Evolutionary conservation across 2,797 vertebrate species (phyloP).

Genomic region (Acipenser ruthenus): DNA sequence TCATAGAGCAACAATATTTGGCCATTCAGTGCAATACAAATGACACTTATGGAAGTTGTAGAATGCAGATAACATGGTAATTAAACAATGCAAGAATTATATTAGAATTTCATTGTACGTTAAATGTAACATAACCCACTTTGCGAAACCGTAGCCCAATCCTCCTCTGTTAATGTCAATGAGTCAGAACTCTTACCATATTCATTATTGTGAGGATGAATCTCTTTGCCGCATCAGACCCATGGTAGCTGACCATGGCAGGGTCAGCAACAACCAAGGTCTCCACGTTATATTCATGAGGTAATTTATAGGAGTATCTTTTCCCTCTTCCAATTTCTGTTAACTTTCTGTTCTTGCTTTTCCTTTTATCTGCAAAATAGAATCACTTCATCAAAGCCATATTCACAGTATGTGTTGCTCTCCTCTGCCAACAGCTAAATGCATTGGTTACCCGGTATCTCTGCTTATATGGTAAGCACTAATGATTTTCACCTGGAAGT

Average conservation of each 20-base stretch:
- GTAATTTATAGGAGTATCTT: slow-evolving; percentile 65
- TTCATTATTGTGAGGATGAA: slow-evolving; percentile 76
- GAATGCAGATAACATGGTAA: too few relatives aligned
- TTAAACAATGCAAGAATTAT: not conserved
- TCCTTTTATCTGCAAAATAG: slow-evolving; percentile 59
- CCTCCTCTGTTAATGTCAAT: too few relatives aligned
- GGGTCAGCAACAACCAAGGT: slow-evolving; percentile 71
- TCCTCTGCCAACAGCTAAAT: too few relatives aligned
- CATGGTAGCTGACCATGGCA: slow-evolving; percentile 67
- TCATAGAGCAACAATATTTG: too few relatives aligned
- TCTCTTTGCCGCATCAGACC: slow-evolving; percentile 64
- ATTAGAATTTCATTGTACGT: not conserved
- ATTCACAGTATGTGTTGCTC: too few relatives aligned
- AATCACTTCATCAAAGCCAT: slow-evolving; percentile 1
- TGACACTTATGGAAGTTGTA: too few relatives aligned
- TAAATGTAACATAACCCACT: not conserved
- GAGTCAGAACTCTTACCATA: slow-evolving; percentile 50
- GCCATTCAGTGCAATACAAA: too few relatives aligned
- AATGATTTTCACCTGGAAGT: too few relatives aligned
- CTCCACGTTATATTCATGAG: slow-evolving; percentile 70
- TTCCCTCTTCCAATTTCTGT: slow-evolving; percentile 60
- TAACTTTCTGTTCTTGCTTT: slow-evolving; percentile 44
- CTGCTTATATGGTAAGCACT: too few relatives aligned
- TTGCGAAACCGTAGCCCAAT: too few relatives aligned
- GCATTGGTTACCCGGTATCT: too few relatives aligned